Evolutionary conservation across 1,140 invertebrate species (phyloP).

Genomic region (Apis mellifera): DNA sequence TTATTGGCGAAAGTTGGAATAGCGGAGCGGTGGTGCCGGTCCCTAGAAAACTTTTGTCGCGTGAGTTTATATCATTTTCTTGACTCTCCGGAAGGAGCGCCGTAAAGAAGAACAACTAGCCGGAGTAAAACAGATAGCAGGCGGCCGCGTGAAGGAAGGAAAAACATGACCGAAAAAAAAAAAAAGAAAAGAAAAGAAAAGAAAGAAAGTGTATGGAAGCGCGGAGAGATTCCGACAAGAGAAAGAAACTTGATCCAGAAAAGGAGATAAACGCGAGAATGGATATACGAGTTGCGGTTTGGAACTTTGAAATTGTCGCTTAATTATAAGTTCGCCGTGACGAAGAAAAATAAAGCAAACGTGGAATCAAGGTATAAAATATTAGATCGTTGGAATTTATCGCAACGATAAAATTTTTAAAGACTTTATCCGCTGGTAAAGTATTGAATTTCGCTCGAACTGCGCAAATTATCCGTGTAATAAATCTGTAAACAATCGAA

Average conservation of each 20-base stretch:
- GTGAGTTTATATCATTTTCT: constrained; percentile 29
- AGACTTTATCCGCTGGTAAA: too few relatives aligned
- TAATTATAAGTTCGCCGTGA: background rate
- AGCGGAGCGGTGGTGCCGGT: constrained; percentile 9
- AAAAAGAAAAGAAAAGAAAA: background rate
- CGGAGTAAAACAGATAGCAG: background rate
- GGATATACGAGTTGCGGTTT: background rate
- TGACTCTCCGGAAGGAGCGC: background rate
- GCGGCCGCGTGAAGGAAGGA: background rate
- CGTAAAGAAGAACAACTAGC: constrained; percentile 18
- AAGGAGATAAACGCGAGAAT: background rate
- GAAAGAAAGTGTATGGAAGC: constrained; percentile 2
- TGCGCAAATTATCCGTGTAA: background rate
- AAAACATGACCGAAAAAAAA: background rate
- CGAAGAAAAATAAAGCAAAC: background rate
- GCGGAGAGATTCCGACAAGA: constrained; percentile 2
- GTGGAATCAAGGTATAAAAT: too few relatives aligned
- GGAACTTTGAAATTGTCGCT: background rate
- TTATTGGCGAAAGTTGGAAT: constrained; percentile 28
- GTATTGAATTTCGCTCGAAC: background rate
- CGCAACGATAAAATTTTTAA: too few relatives aligned
- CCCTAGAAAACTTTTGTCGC: background rate
- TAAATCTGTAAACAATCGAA: background rate
- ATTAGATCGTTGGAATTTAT: too few relatives aligned
- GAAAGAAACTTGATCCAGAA: background rate